Evolutionary conservation across 1,140 invertebrate genomes (phyloP).

Genomic region (Diploscapter pachys): DNA sequence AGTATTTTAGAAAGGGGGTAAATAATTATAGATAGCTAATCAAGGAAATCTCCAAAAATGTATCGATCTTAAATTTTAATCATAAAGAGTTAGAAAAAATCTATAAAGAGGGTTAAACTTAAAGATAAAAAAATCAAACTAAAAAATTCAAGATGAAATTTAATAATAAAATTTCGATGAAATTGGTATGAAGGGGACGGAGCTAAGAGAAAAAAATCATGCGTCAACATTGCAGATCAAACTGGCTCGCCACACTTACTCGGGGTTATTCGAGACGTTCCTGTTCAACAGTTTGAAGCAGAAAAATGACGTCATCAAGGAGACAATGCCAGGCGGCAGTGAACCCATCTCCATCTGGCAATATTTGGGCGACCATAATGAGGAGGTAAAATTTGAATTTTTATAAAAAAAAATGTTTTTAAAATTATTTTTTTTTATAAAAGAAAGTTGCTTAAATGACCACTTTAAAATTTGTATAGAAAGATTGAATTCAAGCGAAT

Average conservation of each 20-base stretch:
- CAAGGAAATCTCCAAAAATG: too few relatives aligned
- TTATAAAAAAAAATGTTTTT: background rate
- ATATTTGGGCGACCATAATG: conserved; percentile 25
- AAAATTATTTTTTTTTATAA: background rate
- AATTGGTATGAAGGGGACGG: background rate
- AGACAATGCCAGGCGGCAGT: background rate
- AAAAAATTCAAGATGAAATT: conserved; percentile 1
- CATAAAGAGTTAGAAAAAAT: too few relatives aligned
- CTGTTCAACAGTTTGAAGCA: conserved; percentile 74
- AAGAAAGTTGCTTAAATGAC: background rate
- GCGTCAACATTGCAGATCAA: conserved; percentile 72
- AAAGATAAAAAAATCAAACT: conserved; percentile 1
- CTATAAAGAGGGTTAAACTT: background rate
- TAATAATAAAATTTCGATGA: background rate
- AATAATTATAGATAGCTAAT: too few relatives aligned
- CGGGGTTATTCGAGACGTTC: conserved; percentile 93
- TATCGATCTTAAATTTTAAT: too few relatives aligned
- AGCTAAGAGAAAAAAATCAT: too few relatives aligned
- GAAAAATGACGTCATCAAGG: conserved; percentile 11
- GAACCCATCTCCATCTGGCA: conserved; percentile 20
- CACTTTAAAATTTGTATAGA: background rate
- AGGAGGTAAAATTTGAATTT: background rate
- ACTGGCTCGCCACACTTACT: conserved; percentile 87
- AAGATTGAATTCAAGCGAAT: background rate
- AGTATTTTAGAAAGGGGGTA: too few relatives aligned